phyloP scores from a whole-genome alignment of 2,888 invertebrate species.

The Hirtodrosophila cameraria region DNA sequence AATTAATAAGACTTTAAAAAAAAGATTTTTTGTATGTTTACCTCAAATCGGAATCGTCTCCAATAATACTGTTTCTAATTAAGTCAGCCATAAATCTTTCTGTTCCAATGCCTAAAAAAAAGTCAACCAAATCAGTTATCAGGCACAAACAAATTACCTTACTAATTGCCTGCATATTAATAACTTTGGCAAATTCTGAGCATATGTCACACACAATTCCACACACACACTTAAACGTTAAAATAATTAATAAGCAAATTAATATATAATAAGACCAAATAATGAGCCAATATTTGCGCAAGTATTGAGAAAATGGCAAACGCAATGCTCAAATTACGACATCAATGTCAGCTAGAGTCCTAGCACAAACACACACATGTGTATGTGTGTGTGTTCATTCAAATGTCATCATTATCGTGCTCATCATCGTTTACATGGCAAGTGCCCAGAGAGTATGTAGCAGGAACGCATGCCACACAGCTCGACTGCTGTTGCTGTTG shows the following conservation, averaged over 20 bases:
- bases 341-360: conserved; percentile 26
- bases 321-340: conserved; percentile 46
- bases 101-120: background rate
- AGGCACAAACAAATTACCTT: conserved; percentile 19
- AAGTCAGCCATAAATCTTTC: background rate
- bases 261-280: conserved; percentile 69
- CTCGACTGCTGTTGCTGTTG: conserved; percentile 10
- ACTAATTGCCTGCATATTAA: conserved; percentile 49
- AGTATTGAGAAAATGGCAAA: conserved; percentile 58
- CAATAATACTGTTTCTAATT: background rate
- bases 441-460: conserved; percentile 46
- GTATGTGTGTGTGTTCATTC: conserved; percentile 54
- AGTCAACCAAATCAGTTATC: conserved; percentile 9
- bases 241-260: conserved; percentile 74
- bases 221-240: conserved; percentile 24
- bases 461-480: conserved; percentile 52
- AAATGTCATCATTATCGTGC: conserved; percentile 75
- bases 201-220: conserved; percentile 27
- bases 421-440: conserved; percentile 74
- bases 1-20: too few species aligned
- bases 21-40: too few species aligned
- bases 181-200: conserved; percentile 18
- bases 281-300: conserved; percentile 71
- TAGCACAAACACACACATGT: conserved; percentile 5
- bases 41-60: background rate